A percentile compares a stretch with the other conserved stretches of the same genome.
Evolutionary conservation across 2,113 vertebrate species (phyloP).

Genomic region (Salvator merianae): DNA sequence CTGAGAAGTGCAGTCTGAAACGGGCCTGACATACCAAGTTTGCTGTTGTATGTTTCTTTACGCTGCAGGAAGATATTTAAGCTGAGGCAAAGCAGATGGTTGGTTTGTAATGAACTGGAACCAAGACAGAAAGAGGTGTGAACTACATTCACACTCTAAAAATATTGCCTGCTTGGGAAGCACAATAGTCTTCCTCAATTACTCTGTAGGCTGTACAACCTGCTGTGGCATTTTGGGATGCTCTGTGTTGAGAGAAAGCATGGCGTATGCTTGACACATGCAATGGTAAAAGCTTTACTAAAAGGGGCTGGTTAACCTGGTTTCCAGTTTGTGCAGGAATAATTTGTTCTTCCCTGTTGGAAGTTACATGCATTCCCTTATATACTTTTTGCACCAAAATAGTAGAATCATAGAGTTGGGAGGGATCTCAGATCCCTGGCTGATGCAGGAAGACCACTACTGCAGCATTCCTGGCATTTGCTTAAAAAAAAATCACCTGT

Average conservation of each 20-base stretch:
- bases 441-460: background rate
- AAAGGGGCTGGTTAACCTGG: background rate
- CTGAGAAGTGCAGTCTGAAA: background rate
- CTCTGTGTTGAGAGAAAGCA: background rate
- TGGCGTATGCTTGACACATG: too few species aligned
- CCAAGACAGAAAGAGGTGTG: constrained; percentile 29
- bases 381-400: background rate
- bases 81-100: constrained; percentile 7
- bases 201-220: too few species aligned
- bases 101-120: constrained; percentile 12
- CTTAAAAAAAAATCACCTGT: too few species aligned
- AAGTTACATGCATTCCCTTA: background rate
- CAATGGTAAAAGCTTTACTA: background rate
- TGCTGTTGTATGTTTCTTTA: background rate
- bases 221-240: background rate
- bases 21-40: background rate
- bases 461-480: background rate
- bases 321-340: background rate
- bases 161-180: constrained; percentile 23
- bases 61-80: background rate
- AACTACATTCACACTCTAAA: constrained; percentile 50
- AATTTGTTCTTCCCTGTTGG: background rate
- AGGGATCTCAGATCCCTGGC: background rate
- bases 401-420: background rate
- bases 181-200: too few species aligned